phyloP scores from a whole-genome alignment of 2,888 invertebrate species.

The Leptinotarsa rubiginosa region DNA sequence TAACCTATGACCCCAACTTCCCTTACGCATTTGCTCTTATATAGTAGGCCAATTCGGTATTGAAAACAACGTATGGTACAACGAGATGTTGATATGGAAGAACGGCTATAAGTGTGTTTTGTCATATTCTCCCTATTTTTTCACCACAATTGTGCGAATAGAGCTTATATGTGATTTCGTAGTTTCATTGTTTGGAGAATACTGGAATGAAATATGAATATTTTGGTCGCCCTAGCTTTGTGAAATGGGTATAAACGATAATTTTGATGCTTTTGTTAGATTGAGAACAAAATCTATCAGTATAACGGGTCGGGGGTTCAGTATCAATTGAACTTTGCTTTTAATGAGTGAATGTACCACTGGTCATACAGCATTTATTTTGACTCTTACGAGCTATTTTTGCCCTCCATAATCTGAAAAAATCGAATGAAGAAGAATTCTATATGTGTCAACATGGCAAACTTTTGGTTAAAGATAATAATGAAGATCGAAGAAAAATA shows the following conservation, averaged over 20 bases:
- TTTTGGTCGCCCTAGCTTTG: slow-evolving; percentile 23
- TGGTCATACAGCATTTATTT: too few species aligned
- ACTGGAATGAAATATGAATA: slow-evolving; percentile 38
- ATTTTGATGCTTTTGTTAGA: slow-evolving; percentile 6
- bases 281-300: neutral
- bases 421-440: too few species aligned
- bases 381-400: too few species aligned
- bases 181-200: slow-evolving; percentile 41
- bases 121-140: slow-evolving; percentile 61
- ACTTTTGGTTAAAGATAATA: too few species aligned
- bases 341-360: too few species aligned
- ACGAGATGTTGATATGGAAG: slow-evolving; percentile 27
- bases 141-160: slow-evolving; percentile 61
- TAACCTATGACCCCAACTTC: slow-evolving; percentile 59
- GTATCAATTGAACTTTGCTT: neutral
- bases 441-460: too few species aligned
- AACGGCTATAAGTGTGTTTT: slow-evolving; percentile 54
- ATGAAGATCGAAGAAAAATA: too few species aligned
- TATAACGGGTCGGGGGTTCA: neutral
- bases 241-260: neutral
- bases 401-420: too few species aligned
- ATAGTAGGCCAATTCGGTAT: slow-evolving; percentile 4
- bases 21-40: slow-evolving; percentile 25
- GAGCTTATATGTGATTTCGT: slow-evolving; percentile 58
- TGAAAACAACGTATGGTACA: neutral